Percentiles rank a stretch among this genome's conserved stretches.
Conservation (phyloP, 1,140 invertebrate species). For the Solenopsis invicta region DNA sequence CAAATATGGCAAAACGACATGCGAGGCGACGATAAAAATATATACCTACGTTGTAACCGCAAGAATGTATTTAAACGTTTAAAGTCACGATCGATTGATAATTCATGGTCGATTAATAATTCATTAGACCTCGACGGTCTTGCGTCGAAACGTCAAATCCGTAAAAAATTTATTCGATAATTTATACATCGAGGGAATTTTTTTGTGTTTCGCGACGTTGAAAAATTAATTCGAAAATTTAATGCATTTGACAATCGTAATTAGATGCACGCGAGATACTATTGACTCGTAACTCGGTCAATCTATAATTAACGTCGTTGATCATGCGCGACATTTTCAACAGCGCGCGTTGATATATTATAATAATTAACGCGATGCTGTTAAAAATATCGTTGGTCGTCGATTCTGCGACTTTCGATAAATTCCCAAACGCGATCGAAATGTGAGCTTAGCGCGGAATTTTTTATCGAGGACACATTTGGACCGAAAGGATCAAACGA, state of each 20-base stretch:
- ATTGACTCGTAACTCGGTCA: not conserved
- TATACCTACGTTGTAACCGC: not conserved
- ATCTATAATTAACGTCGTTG: not conserved
- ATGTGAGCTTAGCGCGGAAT: not conserved
- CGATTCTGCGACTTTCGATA: not conserved
- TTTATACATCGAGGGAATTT: not conserved
- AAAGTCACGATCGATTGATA: not conserved
- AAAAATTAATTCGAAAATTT: conserved; percentile 2
- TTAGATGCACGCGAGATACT: not conserved
- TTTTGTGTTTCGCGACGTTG: not conserved
- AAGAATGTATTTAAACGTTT: conserved; percentile 3
- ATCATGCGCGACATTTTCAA: not conserved
- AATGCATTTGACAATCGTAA: not conserved
- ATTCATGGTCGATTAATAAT: not conserved
- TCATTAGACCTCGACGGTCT: not conserved
- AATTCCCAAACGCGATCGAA: not conserved
- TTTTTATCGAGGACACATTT: not conserved
- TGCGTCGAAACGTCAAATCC: not conserved
- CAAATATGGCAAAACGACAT: not conserved
- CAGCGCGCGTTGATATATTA: not conserved
- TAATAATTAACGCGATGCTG: not conserved
- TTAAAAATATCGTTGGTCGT: not conserved
- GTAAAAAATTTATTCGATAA: not conserved
- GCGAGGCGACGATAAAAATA: not conserved
- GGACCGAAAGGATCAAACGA: not conserved